A percentile compares a stretch with the other conserved stretches of the same genome.
Conservation (phyloP, 2,797 vertebrate genomes). For the Choloepus didactylus region DNA sequence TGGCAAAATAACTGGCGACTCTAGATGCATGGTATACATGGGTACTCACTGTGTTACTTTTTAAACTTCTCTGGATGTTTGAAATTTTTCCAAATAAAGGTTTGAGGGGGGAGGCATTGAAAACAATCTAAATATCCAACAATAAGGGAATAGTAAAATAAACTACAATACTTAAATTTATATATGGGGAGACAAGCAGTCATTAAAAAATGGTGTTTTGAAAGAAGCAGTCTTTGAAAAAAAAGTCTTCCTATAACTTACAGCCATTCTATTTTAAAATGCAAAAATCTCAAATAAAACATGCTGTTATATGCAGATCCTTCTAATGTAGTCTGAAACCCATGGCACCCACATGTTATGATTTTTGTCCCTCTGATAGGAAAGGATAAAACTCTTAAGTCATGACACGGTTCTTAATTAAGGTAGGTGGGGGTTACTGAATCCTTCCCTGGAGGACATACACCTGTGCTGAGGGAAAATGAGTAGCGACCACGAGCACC, state of each 20-base stretch:
- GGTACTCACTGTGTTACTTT: neutral
- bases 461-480: neutral
- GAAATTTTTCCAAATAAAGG: conserved; percentile 49
- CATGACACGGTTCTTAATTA: neutral
- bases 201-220: conserved; percentile 16
- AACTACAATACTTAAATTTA: conserved; percentile 50
- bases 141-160: conserved; percentile 32
- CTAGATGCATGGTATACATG: neutral
- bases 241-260: neutral
- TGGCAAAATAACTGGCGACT: conserved; percentile 5
- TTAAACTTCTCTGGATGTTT: conserved; percentile 31
- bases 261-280: neutral
- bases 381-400: neutral
- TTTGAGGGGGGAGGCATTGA: neutral
- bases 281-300: neutral
- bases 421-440: neutral
- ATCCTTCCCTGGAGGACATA: neutral
- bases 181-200: neutral
- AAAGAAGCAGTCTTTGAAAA: conserved; percentile 44
- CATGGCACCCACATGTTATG: neutral
- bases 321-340: neutral
- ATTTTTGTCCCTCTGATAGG: conserved; percentile 26
- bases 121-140: conserved; percentile 20
- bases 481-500: neutral
- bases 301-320: neutral